Evolutionary conservation across 2,113 vertebrate genomes (phyloP), one percentile per base, ranked within the genome.

Genomic region (Gila orcuttii): DNA sequence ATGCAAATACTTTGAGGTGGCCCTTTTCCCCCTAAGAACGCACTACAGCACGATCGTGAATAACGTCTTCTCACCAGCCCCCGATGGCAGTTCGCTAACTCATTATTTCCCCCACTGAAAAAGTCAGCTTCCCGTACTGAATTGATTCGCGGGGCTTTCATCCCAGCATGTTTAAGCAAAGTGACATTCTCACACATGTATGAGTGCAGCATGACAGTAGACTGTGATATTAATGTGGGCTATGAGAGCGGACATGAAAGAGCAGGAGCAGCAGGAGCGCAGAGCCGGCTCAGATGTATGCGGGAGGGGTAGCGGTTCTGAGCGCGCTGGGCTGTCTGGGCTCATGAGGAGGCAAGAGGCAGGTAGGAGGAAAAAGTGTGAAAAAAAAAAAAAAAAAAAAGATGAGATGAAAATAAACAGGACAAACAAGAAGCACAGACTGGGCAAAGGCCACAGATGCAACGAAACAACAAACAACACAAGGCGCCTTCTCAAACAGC

Each of bases 1-100:
- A 93, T 92, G 93, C 92, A 93, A 91, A 90, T 90, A 89, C 86
- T 88, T 88, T 90, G 85, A 91, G 90, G 92, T 89, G 91, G 88
- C 88, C 86, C 91, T 90, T 79, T 93, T 90, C 91, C 93, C 91
- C 91, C 3, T 6, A 21, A 23, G 31, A 52, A 59, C 10, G 31
- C 52, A 31, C 17, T 28, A 57, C 9, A 2, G 62, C 10, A 31
- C 28, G 19, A 68, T 11, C 25, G 17, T 2, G 4, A 28, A 12
- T 52, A 42, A 23, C 42, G 5, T 82, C 25, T 50, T 71, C 66
- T 81, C 85, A 91, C 75, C 85, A 75, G 39, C 68, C 69, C 42
- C 21, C 33, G 55, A 81, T 81, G 69, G 77, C 85, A 60, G 66
- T 33, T 74, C 25, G 6, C 47, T 73, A 25, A 8, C 52, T 79